phyloP scores from a whole-genome alignment of 2,888 invertebrate genomes.

The Leptarthrus brevirostris region DNA sequence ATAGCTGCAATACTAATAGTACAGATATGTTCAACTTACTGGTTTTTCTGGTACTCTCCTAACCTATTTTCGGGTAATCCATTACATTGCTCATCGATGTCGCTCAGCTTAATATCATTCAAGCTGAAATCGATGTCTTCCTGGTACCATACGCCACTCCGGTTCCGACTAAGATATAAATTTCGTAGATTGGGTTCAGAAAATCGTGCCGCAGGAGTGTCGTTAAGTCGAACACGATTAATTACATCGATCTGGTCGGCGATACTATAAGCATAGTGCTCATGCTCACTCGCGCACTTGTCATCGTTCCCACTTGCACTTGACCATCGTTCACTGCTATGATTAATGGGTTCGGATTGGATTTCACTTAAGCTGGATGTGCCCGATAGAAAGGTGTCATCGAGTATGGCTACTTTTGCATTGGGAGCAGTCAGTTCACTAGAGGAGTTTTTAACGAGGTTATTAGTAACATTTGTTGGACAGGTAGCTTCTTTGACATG shows the following conservation, averaged over 20 bases:
- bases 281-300: conserved; percentile 1
- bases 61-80: conserved; percentile 40
- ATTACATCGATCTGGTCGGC: conserved; percentile 20
- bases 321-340: conserved; percentile 3
- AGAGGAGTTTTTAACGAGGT: background rate
- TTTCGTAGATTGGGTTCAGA: conserved; percentile 59
- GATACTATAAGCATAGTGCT: background rate
- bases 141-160: conserved; percentile 62
- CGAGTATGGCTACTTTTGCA: conserved; percentile 57
- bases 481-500: background rate
- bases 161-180: conserved; percentile 64
- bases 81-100: conserved; percentile 65
- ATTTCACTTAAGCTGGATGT: conserved; percentile 59
- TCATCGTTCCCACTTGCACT: background rate
- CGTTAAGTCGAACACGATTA: conserved; percentile 37
- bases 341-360: conserved; percentile 58
- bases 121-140: conserved; percentile 53
- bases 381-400: conserved; percentile 62
- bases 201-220: conserved; percentile 48
- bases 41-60: conserved; percentile 33
- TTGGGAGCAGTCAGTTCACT: conserved; percentile 52
- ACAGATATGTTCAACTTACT: conserved; percentile 7
- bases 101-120: conserved; percentile 63
- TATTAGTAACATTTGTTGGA: background rate
- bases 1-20: background rate